Base-by-base conservation (phyloP, 2,888 invertebrate genomes). In the Melieria picta region DNA sequence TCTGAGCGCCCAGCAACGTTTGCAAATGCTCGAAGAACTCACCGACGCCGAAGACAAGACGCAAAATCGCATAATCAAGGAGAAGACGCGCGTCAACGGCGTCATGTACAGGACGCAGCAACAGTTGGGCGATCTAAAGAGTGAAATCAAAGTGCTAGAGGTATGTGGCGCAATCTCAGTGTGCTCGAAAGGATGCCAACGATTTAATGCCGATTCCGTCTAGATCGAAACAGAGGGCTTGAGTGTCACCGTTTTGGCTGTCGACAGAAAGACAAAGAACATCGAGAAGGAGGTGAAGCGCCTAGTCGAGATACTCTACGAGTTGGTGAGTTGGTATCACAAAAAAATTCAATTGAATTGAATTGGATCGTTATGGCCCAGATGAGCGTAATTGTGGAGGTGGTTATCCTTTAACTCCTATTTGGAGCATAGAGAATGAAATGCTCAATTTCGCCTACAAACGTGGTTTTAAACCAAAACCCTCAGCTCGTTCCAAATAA, bases 251-350 rank as follows among this genome's bases (percentile, higher is more conserved):
- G 76, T 84, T 45, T 1, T 70, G 0, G 80, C 80, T 3, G 72
- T 82, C 7, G 68, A 69, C 7, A 80, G 79, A 3, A 81, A 63
- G 11, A 80, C 81, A 13, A 80, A 79, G 4, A 73, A 77, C 13
- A 73, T 77, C 9, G 87, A 89, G 77, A 88, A 87, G 71, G 87
- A 87, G 52, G 79, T 91, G n/a, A 87, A 87, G 77, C 87, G 80
- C 60, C 89, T 90, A 76, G 91, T 90, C 75, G 92, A 92, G 83
- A 85, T 89, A 0, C 85, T 90, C 7, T 92, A 92, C 77, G 86
- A 88, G 55, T 86, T 91, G 84, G 92, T 91, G 85, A 88, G 88
- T 64, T 45, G 9, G 42, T 11, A 10, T 10, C 2, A 55, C 4
- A 5, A 13, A 13, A 13, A 10, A 55, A 62, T 43, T 47, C 7